A percentile compares a stretch with the other conserved stretches of the same genome.
These are phyloP conservation scores for Sardinella longiceps DNA, from an alignment of 2,797 vertebrate genomes.

Conservation along the genomic window DNA sequence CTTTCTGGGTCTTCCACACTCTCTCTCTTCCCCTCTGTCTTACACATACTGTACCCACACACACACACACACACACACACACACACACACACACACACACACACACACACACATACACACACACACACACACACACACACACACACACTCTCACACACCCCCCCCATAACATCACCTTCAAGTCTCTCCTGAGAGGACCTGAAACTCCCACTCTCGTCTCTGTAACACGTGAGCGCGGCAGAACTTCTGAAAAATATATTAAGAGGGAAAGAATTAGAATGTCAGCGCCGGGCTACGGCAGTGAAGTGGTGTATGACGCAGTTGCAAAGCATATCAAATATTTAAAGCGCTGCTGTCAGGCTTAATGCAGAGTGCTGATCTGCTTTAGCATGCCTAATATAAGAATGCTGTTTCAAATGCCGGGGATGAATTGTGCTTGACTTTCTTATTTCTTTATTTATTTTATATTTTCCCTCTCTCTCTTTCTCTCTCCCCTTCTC, in stretches of 20 bases:
- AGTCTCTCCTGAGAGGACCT: constrained; percentile 3
- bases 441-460: constrained; percentile 11
- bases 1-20: neutral
- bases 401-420: constrained; percentile 68
- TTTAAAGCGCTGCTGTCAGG: constrained; percentile 69
- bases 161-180: neutral
- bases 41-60: neutral
- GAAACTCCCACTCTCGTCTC: neutral
- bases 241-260: constrained; percentile 59
- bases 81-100: neutral
- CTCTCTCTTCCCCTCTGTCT: neutral
- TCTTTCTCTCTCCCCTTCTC: constrained; percentile 40
- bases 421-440: neutral
- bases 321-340: constrained; percentile 72
- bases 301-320: constrained; percentile 53
- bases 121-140: neutral
- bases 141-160: neutral
- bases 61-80: neutral
- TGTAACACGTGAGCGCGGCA: constrained; percentile 36
- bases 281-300: constrained; percentile 16
- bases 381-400: constrained; percentile 72
- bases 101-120: neutral
- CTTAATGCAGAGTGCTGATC: constrained; percentile 74
- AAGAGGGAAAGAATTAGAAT: constrained; percentile 47
- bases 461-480: constrained; percentile 27